phyloP scores from a whole-genome alignment of 64 coral and sea anemone genomes.

The Montipora sp. region DNA sequence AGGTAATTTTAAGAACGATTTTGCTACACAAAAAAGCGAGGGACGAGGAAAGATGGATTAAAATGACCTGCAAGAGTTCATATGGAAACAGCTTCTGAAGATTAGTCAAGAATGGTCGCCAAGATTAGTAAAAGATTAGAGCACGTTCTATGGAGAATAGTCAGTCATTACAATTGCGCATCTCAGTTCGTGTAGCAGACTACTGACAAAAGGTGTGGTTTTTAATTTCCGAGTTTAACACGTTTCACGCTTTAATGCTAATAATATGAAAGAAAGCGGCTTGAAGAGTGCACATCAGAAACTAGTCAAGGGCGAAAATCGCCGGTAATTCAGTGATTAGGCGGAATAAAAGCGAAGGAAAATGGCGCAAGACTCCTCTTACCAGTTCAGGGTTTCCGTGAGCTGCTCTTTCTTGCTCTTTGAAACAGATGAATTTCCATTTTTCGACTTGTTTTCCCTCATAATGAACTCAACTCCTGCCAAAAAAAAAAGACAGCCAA shows the following conservation, averaged over 20 bases:
- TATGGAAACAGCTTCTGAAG: too few relatives aligned
- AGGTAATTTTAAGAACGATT: too few relatives aligned
- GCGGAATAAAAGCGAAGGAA: background rate
- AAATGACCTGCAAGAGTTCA: too few relatives aligned
- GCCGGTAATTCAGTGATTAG: too few relatives aligned
- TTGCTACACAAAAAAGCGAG: too few relatives aligned
- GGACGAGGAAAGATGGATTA: too few relatives aligned
- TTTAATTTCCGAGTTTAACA: conserved; percentile 12
- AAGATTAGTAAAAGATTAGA: too few relatives aligned
- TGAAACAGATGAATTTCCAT: conserved; percentile 23
- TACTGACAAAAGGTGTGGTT: background rate
- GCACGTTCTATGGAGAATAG: too few relatives aligned
- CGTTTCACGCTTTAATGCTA: background rate
- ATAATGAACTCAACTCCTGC: conserved; percentile 37
- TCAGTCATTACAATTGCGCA: background rate
- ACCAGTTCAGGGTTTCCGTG: conserved; percentile 61
- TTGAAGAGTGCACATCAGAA: background rate
- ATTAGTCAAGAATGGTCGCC: too few relatives aligned
- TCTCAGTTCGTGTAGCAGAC: background rate
- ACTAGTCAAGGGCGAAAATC: background rate
- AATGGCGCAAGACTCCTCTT: conserved; percentile 23
- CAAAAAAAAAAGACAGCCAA: background rate
- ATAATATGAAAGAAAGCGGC: conserved; percentile 1
- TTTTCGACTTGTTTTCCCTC: conserved; percentile 46
- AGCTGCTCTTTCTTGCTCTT: conserved; percentile 78